Base-by-base conservation (phyloP, 2,113 vertebrate species). In the Lepus europaeus region DNA sequence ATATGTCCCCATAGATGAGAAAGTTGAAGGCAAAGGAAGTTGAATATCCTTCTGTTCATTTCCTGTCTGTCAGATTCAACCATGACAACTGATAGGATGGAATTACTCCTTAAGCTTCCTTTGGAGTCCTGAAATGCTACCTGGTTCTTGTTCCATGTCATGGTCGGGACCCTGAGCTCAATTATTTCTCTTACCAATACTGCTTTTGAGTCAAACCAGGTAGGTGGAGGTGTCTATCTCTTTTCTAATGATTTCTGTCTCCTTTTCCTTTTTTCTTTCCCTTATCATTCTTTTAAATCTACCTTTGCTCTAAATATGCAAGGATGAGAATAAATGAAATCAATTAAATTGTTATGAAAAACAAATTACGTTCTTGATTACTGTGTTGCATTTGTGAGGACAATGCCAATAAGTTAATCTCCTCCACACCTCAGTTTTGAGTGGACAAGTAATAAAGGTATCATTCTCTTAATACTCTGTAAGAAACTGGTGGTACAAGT, bases 31-130 rank as follows among this genome's bases (percentile, higher is more conserved):
- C 11, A 86, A 86, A 59, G 5, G 23, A 63, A 78, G 25, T 61
- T 27, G 49, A 66, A 66, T 31, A 74, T 22, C 45, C 6, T 69
- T 59, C 17, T 87, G 20, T 29, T 31, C 14, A 69, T 69, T 76
- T 93, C 51, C 72, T 36, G 63, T 29, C 79, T 79, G 53, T 79
- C 72, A 87, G 36, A 79, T 39, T 91, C 95, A 73, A 74, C 3
- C 6, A 79, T 63, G 2, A 19, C 5, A 87, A 77, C 76, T 61
- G 1, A 88, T 11, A 72, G 7, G 29, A 63, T 45, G 49, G 10
- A 92, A 59, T 39, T 70, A 56, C 56, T 17, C 68, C 53, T 45
- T 56, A 39, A 70, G 27, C n/a, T 33, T 63, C 56, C 36, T 45
- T 36, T 69, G 22, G 23, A 64, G 6, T 77, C 9, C 13, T 64